phyloP scores from a whole-genome alignment of 2,888 invertebrate genomes.

The Tortrix viridana region DNA sequence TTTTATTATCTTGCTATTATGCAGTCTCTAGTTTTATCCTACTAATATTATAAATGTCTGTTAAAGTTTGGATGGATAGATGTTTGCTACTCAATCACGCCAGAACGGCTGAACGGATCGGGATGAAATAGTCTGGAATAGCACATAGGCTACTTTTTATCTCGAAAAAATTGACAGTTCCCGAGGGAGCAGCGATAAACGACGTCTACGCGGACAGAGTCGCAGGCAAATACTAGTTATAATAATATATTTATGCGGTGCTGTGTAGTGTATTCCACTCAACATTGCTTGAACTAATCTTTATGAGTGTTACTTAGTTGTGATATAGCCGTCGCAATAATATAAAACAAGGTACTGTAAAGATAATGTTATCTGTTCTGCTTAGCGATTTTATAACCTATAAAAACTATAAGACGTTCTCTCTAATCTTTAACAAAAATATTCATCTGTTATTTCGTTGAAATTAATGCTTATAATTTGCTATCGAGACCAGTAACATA shows the following conservation, averaged over 20 bases:
- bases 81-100: too few species aligned
- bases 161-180: too few species aligned
- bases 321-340: slow-evolving; percentile 18
- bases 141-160: too few species aligned
- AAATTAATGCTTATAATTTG: too few species aligned
- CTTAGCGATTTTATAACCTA: slow-evolving; percentile 21
- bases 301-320: slow-evolving; percentile 24
- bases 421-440: slow-evolving; percentile 6
- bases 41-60: too few species aligned
- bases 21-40: background rate
- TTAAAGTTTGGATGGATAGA: too few species aligned
- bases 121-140: too few species aligned
- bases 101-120: too few species aligned
- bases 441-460: background rate
- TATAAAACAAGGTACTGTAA: slow-evolving; percentile 12
- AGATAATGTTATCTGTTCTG: slow-evolving; percentile 26
- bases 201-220: too few species aligned
- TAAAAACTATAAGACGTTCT: background rate
- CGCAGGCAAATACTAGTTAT: too few species aligned
- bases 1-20: slow-evolving; percentile 3
- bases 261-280: slow-evolving; percentile 11
- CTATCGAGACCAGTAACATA: too few species aligned
- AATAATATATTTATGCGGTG: slow-evolving; percentile 5
- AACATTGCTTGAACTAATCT: slow-evolving; percentile 21
- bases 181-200: too few species aligned